These are phyloP conservation scores for Tiliacea aurago DNA, from an alignment of 2,888 invertebrate genomes.

Conservation along the genomic window DNA sequence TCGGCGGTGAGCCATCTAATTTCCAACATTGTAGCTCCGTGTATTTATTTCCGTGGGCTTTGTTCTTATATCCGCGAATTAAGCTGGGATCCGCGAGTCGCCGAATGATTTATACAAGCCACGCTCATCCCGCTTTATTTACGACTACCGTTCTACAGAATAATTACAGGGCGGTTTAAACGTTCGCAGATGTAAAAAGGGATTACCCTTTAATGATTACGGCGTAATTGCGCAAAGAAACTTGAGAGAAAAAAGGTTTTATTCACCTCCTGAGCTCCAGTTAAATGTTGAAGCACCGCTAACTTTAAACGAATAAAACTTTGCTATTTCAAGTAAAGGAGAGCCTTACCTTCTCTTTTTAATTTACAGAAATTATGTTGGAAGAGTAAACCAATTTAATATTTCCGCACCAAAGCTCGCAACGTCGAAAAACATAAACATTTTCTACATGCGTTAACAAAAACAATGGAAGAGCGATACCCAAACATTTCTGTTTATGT, in stretches of 20 bases:
- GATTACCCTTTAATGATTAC: conserved; percentile 84
- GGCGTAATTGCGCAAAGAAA: conserved; percentile 79
- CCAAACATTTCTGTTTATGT: conserved; percentile 84
- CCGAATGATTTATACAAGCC: conserved; percentile 89
- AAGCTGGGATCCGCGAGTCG: conserved; percentile 79
- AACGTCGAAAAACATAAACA: conserved; percentile 70
- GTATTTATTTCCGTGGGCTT: conserved; percentile 88
- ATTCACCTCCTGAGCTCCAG: conserved; percentile 41
- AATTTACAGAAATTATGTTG: conserved; percentile 53
- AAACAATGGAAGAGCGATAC: conserved; percentile 82
- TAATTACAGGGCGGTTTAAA: conserved; percentile 87
- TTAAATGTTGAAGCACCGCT: conserved; percentile 43
- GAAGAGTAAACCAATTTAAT: conserved; percentile 65
- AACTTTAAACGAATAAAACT: conserved; percentile 36
- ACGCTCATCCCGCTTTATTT: conserved; percentile 89
- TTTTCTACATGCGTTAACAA: conserved; percentile 77
- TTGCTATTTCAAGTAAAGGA: conserved; percentile 19
- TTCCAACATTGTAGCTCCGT: conserved; percentile 76
- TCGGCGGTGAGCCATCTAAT: conserved; percentile 74
- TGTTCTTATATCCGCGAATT: conserved; percentile 89
- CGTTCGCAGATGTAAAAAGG: conserved; percentile 87
- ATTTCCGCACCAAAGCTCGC: conserved; percentile 63
- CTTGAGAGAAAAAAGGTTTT: conserved; percentile 57
- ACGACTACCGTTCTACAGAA: conserved; percentile 85
- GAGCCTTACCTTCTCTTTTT: conserved; percentile 20